A percentile compares a stretch with the other conserved stretches of the same genome.
Conservation (phyloP, 2,113 vertebrate species). For the Leptodactylus fuscus region DNA sequence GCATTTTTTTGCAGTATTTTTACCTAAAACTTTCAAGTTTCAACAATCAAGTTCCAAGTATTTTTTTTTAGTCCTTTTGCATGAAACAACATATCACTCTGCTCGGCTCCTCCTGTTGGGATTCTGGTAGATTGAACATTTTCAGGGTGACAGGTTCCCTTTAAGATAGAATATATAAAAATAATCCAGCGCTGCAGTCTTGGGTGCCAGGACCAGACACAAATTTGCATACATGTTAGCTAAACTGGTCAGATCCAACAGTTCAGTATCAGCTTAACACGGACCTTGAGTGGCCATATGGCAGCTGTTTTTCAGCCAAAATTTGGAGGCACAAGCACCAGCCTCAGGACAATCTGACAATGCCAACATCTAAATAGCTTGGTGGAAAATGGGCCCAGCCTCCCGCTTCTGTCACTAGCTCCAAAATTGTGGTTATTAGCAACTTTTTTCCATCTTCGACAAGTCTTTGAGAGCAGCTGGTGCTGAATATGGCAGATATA, state of each 20-base stretch:
- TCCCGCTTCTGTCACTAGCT: neutral
- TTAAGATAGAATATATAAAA: neutral
- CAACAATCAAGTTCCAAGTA: too few species aligned
- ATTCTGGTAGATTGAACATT: too few species aligned
- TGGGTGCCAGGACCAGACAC: neutral
- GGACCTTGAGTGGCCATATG: neutral
- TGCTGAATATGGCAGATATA: neutral
- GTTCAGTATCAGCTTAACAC: neutral
- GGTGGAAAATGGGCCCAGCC: neutral
- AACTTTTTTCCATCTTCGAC: neutral
- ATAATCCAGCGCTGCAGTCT: neutral
- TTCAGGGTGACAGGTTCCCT: too few species aligned
- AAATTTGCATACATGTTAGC: neutral
- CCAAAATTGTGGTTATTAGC: neutral
- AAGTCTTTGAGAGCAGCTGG: neutral
- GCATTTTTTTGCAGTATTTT: too few species aligned
- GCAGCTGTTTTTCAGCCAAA: constrained; percentile 3
- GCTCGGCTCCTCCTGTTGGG: too few species aligned
- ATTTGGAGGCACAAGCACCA: neutral
- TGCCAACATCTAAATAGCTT: neutral
- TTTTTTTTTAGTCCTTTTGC: too few species aligned
- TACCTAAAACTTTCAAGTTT: too few species aligned
- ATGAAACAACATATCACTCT: too few species aligned
- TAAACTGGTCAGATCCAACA: neutral
- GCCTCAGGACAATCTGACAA: neutral